Percentiles rank a stretch among this genome's conserved stretches.
Evolutionary conservation across 1,140 invertebrate genomes (phyloP).

Genomic region (Zaprionus camerounensis): DNA sequence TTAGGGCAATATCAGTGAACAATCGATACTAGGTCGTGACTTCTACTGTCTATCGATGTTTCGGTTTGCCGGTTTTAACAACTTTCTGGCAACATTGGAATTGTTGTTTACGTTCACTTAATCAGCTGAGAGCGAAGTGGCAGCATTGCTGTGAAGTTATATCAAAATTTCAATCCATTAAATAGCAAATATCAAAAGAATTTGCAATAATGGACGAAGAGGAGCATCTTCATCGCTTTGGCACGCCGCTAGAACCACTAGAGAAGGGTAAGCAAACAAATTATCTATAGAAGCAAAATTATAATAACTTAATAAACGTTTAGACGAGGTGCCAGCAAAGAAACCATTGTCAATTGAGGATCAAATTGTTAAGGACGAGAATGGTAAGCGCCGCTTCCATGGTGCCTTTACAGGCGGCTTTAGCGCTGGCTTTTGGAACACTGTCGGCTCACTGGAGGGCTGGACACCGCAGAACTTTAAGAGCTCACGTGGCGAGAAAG

Average conservation of each 20-base stretch:
- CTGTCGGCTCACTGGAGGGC: constrained; percentile 97
- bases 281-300: background rate
- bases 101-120: constrained; percentile 34
- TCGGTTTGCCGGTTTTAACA: background rate
- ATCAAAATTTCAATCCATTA: background rate
- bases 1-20: background rate
- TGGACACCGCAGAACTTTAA: constrained; percentile 97
- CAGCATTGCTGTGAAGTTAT: background rate
- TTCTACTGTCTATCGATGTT: background rate
- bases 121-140: constrained; percentile 18
- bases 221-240: constrained; percentile 89
- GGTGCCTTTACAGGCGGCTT: constrained; percentile 99
- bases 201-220: constrained; percentile 84
- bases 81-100: constrained; percentile 13
- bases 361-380: constrained; percentile 94
- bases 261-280: constrained; percentile 89
- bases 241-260: constrained; percentile 90
- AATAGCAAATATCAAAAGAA: constrained; percentile 7
- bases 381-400: constrained; percentile 97
- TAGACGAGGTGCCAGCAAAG: constrained; percentile 92
- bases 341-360: constrained; percentile 94
- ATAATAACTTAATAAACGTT: constrained; percentile 40
- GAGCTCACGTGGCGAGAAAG: constrained; percentile 92
- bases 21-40: constrained; percentile 1
- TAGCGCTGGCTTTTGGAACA: constrained; percentile 98